Percentiles rank a stretch among this genome's conserved stretches.
These are phyloP conservation scores for Achatina immaculata DNA, from an alignment of 1,140 invertebrate species.

Conservation along the genomic window DNA sequence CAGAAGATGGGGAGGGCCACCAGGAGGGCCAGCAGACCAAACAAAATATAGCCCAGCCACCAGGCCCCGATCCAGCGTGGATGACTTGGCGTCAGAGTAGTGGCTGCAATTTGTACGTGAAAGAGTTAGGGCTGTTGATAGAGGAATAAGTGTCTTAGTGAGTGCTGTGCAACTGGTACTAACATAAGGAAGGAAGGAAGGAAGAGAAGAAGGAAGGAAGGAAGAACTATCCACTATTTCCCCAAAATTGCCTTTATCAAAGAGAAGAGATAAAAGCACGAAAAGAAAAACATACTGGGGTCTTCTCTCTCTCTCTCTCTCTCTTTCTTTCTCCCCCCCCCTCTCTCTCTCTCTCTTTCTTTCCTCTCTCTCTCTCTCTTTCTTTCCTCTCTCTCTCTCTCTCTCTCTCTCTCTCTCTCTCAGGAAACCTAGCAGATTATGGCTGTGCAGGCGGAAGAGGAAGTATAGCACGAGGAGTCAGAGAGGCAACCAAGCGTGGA, in stretches of 20 bases:
- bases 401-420: too few relatives aligned
- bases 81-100: conserved; percentile 34
- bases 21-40: conserved; percentile 57
- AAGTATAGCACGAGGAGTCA: neutral
- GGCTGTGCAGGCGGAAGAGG: neutral
- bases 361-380: too few relatives aligned
- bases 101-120: conserved; percentile 18
- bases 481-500: neutral
- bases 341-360: too few relatives aligned
- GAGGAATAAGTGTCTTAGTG: neutral
- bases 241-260: too few relatives aligned
- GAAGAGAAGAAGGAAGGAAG: neutral
- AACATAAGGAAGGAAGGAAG: neutral
- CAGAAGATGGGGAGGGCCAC: conserved; percentile 72
- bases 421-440: too few relatives aligned
- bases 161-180: neutral
- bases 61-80: conserved; percentile 74
- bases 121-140: neutral
- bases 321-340: too few relatives aligned
- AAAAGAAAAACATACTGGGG: too few relatives aligned
- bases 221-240: too few relatives aligned
- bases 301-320: too few relatives aligned
- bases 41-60: conserved; percentile 72
- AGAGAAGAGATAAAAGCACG: too few relatives aligned
- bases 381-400: too few relatives aligned